phyloP scores from a whole-genome alignment of 30 jellyfish, hydroid and myxozoan species.

The Turritopsis dohrnii region DNA sequence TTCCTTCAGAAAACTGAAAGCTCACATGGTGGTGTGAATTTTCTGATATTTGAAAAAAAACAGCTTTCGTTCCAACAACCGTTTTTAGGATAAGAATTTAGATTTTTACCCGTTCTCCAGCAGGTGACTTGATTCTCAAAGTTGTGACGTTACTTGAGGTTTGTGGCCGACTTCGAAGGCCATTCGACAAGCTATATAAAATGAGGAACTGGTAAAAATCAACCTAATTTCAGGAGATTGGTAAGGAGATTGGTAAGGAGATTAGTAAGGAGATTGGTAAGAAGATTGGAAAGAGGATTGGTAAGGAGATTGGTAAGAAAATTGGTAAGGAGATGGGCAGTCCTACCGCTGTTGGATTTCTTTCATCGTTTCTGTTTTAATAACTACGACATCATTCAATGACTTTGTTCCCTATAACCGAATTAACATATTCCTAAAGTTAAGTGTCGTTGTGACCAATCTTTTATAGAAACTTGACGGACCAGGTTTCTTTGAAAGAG shows the following conservation, averaged over 20 bases:
- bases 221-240: not conserved
- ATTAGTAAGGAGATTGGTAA: too few species aligned
- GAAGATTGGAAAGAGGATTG: too few species aligned
- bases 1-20: too few species aligned
- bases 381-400: not conserved
- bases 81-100: not conserved
- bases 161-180: slow-evolving; percentile 14
- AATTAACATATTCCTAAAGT: not conserved
- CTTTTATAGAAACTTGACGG: too few species aligned
- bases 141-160: slow-evolving; percentile 56
- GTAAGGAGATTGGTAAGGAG: not conserved
- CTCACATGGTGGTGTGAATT: too few species aligned
- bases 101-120: slow-evolving; percentile 71
- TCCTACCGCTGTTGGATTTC: slow-evolving; percentile 23
- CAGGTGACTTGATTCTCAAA: slow-evolving; percentile 70
- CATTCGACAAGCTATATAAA: slow-evolving; percentile 7
- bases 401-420: not conserved
- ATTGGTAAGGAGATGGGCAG: not conserved
- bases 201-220: not conserved
- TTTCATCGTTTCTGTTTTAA: slow-evolving; percentile 30
- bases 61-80: not conserved
- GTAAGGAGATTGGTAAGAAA: too few species aligned
- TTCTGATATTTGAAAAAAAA: too few species aligned
- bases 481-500: not conserved
- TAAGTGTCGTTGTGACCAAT: too few species aligned